Base-by-base conservation (phyloP, 1,140 invertebrate species). In the Drosophila parabipectinata region DNA sequence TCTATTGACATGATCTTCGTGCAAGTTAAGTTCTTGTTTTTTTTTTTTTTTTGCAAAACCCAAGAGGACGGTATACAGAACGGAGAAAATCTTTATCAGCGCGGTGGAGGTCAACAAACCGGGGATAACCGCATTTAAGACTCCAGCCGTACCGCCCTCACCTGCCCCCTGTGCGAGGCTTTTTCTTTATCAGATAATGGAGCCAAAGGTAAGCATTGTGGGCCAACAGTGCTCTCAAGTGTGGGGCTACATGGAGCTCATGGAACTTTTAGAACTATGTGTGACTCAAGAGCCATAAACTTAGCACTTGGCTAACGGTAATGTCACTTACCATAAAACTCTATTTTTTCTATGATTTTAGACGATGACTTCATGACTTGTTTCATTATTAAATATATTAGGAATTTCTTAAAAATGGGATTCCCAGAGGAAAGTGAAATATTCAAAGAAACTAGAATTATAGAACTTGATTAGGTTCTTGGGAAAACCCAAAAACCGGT, bases 1-100 rank as follows among this genome's bases (percentile, higher is more conserved):
- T 76, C 67, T 83, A 83, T 83, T 79, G 79, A 60, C 80, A 85
- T 85, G 82, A 85, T 85, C 82, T 85, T 75, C 82, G 83, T 73
- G 74, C 68, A 88, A 78, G 64, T 82, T 68, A 73, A 76, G 54
- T 47, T 47, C 14, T 44, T 44, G 14, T 5, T 0, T 28, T 28
- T 28, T 37, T 18, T 37, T 18, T 37, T 66, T 58, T 76, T 83
- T 87, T 61, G 78, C 78, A 78, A 67, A 47, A 18, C 47, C 57
- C 12, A 41, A 34, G 10, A 45, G 28, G 15, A 39, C 44, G 58
- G 47, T 26, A 69, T 24, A 57, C 24, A 39, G 15, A 59, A 24
- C 18, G 41, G 50, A 48, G 54, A 18, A 79, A 87, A 88, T 87
- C 82, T 78, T 87, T 87, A 87, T 87, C 82, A 87, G 62, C 52